Percentiles rank a stretch among this genome's conserved stretches.
Conservation (phyloP, 2,113 vertebrate genomes). For the Chrysemys picta region DNA sequence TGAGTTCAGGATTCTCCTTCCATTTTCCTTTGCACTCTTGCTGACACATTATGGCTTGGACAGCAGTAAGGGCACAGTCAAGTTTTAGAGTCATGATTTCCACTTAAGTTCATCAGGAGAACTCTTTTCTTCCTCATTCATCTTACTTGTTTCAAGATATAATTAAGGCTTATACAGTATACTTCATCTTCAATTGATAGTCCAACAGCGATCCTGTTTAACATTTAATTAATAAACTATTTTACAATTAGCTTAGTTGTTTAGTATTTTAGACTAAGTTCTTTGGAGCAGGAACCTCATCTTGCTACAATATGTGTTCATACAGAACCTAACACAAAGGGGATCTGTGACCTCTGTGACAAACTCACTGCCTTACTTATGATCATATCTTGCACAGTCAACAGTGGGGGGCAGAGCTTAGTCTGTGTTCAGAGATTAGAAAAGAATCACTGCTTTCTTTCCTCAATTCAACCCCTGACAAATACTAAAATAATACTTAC, state of each 20-base stretch:
- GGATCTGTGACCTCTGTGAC: too few species aligned
- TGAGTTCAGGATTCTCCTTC: neutral
- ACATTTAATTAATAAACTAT: neutral
- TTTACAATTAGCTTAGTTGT: neutral
- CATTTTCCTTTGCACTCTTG: neutral
- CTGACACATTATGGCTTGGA: neutral
- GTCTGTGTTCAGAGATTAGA: neutral
- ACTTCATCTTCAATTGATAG: neutral
- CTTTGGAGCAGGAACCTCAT: neutral
- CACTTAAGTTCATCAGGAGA: neutral
- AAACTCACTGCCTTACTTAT: neutral
- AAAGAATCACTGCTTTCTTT: neutral
- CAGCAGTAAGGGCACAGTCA: neutral
- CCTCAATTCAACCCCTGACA: neutral
- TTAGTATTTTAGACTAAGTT: neutral
- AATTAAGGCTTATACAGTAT: neutral
- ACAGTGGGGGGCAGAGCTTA: neutral
- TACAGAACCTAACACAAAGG: neutral
- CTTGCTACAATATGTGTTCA: neutral
- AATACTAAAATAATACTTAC: constrained; percentile 71
- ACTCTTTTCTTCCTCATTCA: neutral
- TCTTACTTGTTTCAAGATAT: neutral
- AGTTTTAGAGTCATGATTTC: neutral
- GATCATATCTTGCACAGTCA: neutral
- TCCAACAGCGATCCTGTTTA: neutral